Base-by-base conservation (phyloP, 2,113 vertebrate species). In the Rhynchopsitta pachyrhyncha region DNA sequence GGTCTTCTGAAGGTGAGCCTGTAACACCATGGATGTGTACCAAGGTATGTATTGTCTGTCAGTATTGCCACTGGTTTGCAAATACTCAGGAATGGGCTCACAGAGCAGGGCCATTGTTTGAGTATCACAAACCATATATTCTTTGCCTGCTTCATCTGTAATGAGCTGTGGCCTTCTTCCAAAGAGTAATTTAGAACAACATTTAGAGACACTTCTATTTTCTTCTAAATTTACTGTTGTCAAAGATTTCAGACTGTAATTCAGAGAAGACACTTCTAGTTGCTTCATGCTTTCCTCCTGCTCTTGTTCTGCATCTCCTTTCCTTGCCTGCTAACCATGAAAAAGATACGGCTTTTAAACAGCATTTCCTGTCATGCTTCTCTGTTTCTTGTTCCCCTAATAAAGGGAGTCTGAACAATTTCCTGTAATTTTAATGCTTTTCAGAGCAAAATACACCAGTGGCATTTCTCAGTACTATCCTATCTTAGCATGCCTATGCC, bases 1-100 rank as follows among this genome's bases (percentile, higher is more conserved):
- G 53, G 37, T 76, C 35, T 91, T 73, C 13, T 46, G 10, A 52
- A 44, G 33, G n/a, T 31, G 42, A 41, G 5, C 0, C 0, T 75
- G 44, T 42, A 6, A 14, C 25, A 55, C 59, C 15, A 0, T 46
- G 29, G 37, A 17, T 25, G 22, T 7, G 5, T 53, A 35, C 25
- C 1, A 7, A 9, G 28, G 19, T 59, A 33, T 13, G 7, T 57
- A 13, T n/a, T 57, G 13, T 24, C 39, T 86, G 31, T 27, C 64
- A 63, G 42, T 20, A 27, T 6, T 62, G 39, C 29, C 27, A 41
- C 37, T 5, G 7, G 68, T 80, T 57, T 86, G 76, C 27, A 82
- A 13, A 35, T 27, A 35, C 20, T 47, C 17, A 9, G 75, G 50
- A 78, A 11, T 1, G 7, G 53, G 27, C 25, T 95, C 2, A 3